phyloP scores from a whole-genome alignment of 2,113 vertebrate species.

The Rhynchomys soricoides region DNA sequence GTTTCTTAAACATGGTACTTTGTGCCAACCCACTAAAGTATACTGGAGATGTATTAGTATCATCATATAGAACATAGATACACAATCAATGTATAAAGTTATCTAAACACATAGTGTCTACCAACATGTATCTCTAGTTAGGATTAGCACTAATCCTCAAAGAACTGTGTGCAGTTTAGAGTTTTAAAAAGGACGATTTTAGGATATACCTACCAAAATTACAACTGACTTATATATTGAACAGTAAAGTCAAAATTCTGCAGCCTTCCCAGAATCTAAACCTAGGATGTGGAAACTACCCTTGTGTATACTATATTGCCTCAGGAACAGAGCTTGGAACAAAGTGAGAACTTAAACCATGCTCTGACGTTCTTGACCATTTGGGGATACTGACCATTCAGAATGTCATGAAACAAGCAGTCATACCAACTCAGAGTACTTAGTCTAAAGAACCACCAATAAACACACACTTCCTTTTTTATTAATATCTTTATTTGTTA shows the following conservation, averaged over 20 bases:
- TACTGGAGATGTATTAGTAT: no score
- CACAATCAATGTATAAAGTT: neutral
- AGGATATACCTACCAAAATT: neutral
- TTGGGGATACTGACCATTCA: neutral
- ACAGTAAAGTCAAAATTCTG: neutral
- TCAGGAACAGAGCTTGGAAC: neutral
- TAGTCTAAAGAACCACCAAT: neutral
- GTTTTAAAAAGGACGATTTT: neutral
- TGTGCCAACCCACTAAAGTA: neutral
- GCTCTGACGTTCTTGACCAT: neutral
- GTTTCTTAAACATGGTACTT: neutral
- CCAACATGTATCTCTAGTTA: neutral
- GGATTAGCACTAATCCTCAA: neutral
- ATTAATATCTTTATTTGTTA: no score
- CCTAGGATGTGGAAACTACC: neutral
- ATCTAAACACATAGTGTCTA: neutral
- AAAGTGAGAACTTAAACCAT: neutral
- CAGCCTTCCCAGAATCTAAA: neutral
- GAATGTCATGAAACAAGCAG: neutral
- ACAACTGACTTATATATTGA: no score
- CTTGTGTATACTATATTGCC: neutral
- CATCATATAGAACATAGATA: neutral
- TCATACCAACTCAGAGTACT: accelerated
- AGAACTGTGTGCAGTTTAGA: neutral
- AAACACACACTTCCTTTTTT: neutral